A percentile compares a stretch with the other conserved stretches of the same genome.
Conservation (phyloP, 2,113 vertebrate species). For the Cyphomyrus plagiostoma region DNA sequence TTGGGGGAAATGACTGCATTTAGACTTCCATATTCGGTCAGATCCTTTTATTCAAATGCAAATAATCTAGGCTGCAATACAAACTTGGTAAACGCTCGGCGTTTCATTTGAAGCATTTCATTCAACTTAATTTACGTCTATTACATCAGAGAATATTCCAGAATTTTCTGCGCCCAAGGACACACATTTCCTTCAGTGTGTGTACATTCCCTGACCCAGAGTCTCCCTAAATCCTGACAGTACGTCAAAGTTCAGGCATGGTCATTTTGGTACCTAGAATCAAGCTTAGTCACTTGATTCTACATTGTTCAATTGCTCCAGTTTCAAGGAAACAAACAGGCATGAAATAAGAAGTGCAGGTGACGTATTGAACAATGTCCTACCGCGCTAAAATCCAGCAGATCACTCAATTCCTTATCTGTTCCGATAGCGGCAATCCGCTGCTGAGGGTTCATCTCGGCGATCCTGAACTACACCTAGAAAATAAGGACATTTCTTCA, state of each 20-base stretch:
- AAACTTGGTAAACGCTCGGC: not conserved
- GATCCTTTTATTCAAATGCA: not conserved
- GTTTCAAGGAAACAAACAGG: not conserved
- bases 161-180: not conserved
- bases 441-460: slow-evolving; percentile 93
- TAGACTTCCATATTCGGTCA: not conserved
- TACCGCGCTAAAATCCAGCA: slow-evolving; percentile 99
- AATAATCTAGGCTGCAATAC: not conserved
- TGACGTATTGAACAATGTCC: slow-evolving; percentile 34
- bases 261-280: not conserved
- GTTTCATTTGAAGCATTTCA: not conserved
- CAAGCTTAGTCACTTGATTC: not conserved
- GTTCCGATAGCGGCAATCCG: slow-evolving; percentile 97
- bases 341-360: not conserved
- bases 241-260: slow-evolving; percentile 62
- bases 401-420: slow-evolving; percentile 97
- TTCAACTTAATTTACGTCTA: not conserved
- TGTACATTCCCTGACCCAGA: not conserved
- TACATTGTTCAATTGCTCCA: not conserved
- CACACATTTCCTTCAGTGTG: not conserved
- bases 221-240: slow-evolving; percentile 59
- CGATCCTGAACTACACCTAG: slow-evolving; percentile 68
- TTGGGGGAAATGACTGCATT: slow-evolving; percentile 24
- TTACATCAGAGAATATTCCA: not conserved
- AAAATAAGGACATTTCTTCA: slow-evolving; percentile 43